Conservation (phyloP, 2,113 vertebrate genomes). For the Guaruba guarouba region DNA sequence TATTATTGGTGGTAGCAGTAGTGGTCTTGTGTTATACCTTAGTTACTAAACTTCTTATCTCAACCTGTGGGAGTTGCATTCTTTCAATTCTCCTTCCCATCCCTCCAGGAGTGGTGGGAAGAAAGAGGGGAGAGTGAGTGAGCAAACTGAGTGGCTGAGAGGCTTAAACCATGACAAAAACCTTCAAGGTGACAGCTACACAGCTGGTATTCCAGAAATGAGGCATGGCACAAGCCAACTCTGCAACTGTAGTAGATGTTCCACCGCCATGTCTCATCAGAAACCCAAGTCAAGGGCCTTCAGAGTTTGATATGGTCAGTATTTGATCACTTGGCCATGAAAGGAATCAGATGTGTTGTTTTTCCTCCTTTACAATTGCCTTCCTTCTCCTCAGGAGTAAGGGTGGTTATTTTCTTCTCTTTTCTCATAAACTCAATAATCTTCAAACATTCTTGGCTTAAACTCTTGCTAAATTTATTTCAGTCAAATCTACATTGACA, state of each 20-base stretch:
- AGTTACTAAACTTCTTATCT: no score
- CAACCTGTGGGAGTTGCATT: no score
- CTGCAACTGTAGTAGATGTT: neutral
- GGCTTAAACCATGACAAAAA: neutral
- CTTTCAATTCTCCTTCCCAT: no score
- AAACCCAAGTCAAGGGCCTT: neutral
- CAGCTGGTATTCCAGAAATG: neutral
- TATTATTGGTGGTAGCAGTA: no score
- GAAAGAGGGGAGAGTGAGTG: no score
- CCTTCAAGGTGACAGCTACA: neutral
- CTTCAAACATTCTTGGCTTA: neutral
- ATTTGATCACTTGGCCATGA: neutral
- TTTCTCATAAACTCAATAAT: neutral
- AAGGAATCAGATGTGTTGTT: accelerated
- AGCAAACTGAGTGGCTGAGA: no score
- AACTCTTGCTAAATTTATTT: neutral
- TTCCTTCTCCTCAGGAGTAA: neutral
- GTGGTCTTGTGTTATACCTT: no score
- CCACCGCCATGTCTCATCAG: neutral
- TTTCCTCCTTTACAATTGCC: neutral
- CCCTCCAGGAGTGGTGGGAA: no score
- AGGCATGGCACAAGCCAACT: neutral
- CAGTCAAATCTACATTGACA: neutral
- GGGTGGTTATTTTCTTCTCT: neutral
- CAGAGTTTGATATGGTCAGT: neutral